Evolutionary conservation across 2,113 vertebrate species (phyloP).

Genomic region (Sarotherodon lohbergeri): DNA sequence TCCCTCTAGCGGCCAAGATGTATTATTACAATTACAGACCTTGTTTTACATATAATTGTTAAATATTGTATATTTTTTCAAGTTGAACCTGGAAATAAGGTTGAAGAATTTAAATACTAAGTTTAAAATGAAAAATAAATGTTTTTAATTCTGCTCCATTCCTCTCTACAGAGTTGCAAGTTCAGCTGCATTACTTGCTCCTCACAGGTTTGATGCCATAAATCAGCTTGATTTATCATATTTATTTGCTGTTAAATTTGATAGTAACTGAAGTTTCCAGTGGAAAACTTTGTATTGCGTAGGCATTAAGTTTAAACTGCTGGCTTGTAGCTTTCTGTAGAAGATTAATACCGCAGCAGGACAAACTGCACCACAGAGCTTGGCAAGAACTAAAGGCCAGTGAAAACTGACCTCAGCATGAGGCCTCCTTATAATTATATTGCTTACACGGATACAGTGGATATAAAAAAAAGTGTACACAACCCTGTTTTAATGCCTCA

Average conservation of each 20-base stretch:
- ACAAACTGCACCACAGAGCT: neutral
- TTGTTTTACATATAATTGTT: neutral
- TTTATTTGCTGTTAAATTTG: neutral
- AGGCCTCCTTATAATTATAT: neutral
- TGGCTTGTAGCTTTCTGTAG: neutral
- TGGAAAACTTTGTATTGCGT: accelerated
- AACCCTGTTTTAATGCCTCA: neutral
- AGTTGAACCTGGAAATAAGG: neutral
- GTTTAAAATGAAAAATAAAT: neutral
- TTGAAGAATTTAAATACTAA: neutral
- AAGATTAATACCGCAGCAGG: neutral
- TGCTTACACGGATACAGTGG: neutral
- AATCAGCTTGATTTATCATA: neutral
- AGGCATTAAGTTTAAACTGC: neutral
- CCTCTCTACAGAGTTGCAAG: neutral
- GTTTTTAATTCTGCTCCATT: neutral
- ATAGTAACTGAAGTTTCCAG: neutral
- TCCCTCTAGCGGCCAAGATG: slow-evolving; percentile 6
- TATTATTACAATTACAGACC: neutral
- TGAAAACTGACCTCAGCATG: neutral
- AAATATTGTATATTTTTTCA: neutral
- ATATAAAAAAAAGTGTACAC: neutral
- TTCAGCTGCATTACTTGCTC: neutral
- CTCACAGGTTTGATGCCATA: neutral
- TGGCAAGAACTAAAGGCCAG: neutral